Evolutionary conservation across 1,140 invertebrate genomes (phyloP).

Genomic region (Antheraea pernyi): DNA sequence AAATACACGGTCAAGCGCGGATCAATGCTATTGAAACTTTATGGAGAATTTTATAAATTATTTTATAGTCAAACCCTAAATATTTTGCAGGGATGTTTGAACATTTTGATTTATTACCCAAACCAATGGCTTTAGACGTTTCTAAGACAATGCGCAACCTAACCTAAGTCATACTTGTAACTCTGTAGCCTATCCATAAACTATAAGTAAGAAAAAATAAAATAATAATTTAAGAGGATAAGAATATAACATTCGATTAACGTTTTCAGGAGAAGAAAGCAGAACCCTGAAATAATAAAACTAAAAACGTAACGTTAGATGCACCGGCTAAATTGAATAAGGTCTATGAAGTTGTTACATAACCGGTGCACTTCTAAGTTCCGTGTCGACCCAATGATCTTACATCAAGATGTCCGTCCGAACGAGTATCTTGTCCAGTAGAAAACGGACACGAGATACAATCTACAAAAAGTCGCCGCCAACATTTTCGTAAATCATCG

Average conservation of each 20-base stretch:
- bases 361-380: constrained; percentile 45
- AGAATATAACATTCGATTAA: neutral
- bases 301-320: constrained; percentile 40
- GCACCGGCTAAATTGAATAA: constrained; percentile 54
- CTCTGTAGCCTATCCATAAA: too few relatives aligned
- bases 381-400: constrained; percentile 29
- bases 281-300: constrained; percentile 34
- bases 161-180: too few relatives aligned
- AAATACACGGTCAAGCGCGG: constrained; percentile 25
- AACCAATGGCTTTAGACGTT: too few relatives aligned
- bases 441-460: constrained; percentile 45
- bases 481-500: constrained; percentile 42
- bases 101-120: too few relatives aligned
- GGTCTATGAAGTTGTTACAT: constrained; percentile 54
- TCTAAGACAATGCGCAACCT: too few relatives aligned
- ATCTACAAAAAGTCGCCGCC: constrained; percentile 51
- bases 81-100: neutral
- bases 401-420: constrained; percentile 41
- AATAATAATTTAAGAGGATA: neutral
- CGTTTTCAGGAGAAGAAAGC: neutral
- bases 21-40: neutral
- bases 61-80: neutral
- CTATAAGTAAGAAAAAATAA: neutral
- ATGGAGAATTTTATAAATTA: neutral
- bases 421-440: constrained; percentile 18